Conservation (phyloP, 1,140 invertebrate genomes). For the Heliconius hewitsoni region DNA sequence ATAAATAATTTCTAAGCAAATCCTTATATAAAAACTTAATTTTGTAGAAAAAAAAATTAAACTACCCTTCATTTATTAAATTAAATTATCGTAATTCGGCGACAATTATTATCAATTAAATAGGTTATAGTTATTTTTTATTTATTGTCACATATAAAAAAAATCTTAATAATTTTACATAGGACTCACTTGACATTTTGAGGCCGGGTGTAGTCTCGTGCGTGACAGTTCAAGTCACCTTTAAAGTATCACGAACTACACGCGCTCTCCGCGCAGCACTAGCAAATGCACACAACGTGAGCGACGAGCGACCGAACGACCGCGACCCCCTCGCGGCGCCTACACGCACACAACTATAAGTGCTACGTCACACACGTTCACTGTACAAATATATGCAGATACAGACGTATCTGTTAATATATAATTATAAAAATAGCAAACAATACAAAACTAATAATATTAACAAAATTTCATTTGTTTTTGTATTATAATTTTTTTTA, state of each 20-base stretch:
- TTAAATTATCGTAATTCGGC: not conserved
- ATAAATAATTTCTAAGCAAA: not conserved
- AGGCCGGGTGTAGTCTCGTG: conserved; percentile 70
- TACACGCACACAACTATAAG: conserved; percentile 14
- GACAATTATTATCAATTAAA: not conserved
- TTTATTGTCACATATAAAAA: not conserved
- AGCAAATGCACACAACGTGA: conserved; percentile 65
- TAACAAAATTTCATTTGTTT: not conserved
- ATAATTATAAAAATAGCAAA: conserved; percentile 14
- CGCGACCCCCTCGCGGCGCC: conserved; percentile 52
- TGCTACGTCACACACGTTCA: no score
- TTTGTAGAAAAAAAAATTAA: not conserved
- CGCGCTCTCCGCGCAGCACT: conserved; percentile 68
- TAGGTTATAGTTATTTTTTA: not conserved
- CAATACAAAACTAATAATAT: not conserved
- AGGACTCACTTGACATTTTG: conserved; percentile 76
- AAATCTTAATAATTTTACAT: conserved; percentile 6
- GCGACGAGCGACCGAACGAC: conserved; percentile 40
- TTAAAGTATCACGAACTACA: conserved; percentile 64
- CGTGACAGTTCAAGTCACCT: conserved; percentile 71
- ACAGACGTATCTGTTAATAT: not conserved
- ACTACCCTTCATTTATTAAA: conserved; percentile 1
- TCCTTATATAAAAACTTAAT: not conserved
- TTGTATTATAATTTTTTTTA: not conserved
- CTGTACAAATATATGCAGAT: not conserved